Base-by-base conservation (phyloP, 2,888 invertebrate species). In the Dryobota labecula region DNA sequence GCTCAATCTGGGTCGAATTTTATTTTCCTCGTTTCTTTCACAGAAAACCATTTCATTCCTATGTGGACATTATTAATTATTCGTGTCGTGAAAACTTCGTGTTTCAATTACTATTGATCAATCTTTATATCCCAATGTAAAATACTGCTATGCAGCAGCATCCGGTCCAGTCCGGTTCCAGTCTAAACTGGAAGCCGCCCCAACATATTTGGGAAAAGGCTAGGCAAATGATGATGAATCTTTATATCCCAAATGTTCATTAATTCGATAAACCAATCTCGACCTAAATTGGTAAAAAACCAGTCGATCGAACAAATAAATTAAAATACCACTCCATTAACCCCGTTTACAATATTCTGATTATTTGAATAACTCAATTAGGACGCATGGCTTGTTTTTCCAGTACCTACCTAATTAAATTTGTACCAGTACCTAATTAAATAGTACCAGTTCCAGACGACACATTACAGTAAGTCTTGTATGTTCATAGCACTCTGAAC, bases 51-150 rank as follows among this genome's bases (percentile, higher is more conserved):
- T 41, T 38, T 41, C 13, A 4, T 58, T 58, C 18, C 9, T 41
- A 7, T 11, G 38, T 41, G 6, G 13, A 41, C 3, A 41, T 18
- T 41, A 9, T 24, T 5, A 58, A 41, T 58, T 11, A 20, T 13
- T n/a, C n/a, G n/a, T n/a, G n/a, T n/a, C n/a, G n/a, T n/a, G n/a
- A n/a, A n/a, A 60, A 60, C 24, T 51, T 27, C n/a, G 27, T 27
- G 20, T 64, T 69, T 20, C 4, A 47, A 43, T 58, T 66, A 45
- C 24, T 45, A 13, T 33, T n/a, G 41, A 38, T 54, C 15, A 33
- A n/a, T 43, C 33, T 53, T 2, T 18, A 18, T 0, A n/a, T 38
- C 11, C 8, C 5, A 24, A 41, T n/a, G n/a, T n/a, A n/a, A n/a
- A n/a, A n/a, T n/a, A n/a, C n/a, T n/a, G n/a, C n/a, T n/a, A n/a